Conservation (phyloP, 2,113 vertebrate species). For the Epinephelus fuscoguttatus region DNA sequence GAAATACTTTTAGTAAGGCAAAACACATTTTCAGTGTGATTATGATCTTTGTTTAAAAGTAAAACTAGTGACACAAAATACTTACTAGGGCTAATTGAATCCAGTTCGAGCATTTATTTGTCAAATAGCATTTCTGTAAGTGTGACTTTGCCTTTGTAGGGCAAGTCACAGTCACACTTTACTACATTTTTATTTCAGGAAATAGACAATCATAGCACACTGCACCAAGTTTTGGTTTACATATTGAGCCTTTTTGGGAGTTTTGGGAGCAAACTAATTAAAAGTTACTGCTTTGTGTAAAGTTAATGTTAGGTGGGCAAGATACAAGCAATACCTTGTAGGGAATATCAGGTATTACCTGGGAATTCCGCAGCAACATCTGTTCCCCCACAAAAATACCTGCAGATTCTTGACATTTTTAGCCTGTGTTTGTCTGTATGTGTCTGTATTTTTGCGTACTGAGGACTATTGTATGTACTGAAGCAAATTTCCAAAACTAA, state of each 20-base stretch:
- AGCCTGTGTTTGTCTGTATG: neutral
- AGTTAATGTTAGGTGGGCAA: neutral
- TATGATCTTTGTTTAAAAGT: constrained; percentile 15
- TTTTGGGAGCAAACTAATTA: neutral
- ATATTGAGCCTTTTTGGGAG: neutral
- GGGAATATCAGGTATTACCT: too few relatives aligned
- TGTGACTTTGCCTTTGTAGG: constrained; percentile 1
- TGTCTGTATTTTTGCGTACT: neutral
- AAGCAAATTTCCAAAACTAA: neutral
- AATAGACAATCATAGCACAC: neutral
- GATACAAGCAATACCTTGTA: neutral
- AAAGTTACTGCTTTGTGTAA: neutral
- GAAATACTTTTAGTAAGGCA: constrained; percentile 16
- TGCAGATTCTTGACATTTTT: neutral
- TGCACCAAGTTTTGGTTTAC: neutral
- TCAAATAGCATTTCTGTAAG: neutral
- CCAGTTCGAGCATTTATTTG: neutral
- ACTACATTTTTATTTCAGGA: neutral
- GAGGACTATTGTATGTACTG: neutral
- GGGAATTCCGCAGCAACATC: neutral
- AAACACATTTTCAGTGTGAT: constrained; percentile 32
- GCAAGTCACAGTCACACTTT: neutral
- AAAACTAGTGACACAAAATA: constrained; percentile 14
- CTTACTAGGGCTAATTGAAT: neutral
- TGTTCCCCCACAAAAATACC: neutral